A percentile compares a stretch with the other conserved stretches of the same genome.
phyloP scores from a whole-genome alignment of 1,140 invertebrate species.

The Ips nitidus region DNA sequence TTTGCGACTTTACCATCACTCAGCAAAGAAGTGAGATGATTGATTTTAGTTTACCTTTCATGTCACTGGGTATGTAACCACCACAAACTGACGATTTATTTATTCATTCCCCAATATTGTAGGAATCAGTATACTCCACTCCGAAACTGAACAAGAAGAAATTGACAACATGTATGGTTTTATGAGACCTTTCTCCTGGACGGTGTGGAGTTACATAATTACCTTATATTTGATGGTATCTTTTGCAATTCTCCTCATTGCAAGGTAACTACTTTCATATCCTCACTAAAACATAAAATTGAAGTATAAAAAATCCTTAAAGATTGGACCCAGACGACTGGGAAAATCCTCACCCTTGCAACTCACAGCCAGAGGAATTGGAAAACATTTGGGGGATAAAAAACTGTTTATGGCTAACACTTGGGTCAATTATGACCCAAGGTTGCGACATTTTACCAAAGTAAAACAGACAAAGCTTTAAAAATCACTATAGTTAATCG shows the following conservation, averaged over 20 bases:
- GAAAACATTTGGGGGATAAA: constrained; percentile 78
- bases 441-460: constrained; percentile 79
- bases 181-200: constrained; percentile 79
- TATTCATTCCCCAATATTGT: constrained; percentile 16
- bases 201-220: constrained; percentile 92
- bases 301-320: not conserved
- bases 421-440: constrained; percentile 80
- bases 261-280: constrained; percentile 28
- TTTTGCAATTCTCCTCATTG: constrained; percentile 31
- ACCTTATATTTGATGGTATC: constrained; percentile 85
- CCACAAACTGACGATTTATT: not conserved
- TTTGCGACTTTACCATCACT: constrained; percentile 91
- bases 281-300: not conserved
- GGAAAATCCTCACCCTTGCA: constrained; percentile 85
- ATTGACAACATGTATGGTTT: constrained; percentile 84
- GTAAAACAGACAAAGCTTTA: constrained; percentile 54
- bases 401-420: constrained; percentile 76
- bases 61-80: constrained; percentile 68
- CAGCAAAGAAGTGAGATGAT: constrained; percentile 78
- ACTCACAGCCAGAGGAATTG: constrained; percentile 74
- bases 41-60: constrained; percentile 90
- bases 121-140: constrained; percentile 80
- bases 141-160: constrained; percentile 67
- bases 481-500: not conserved
- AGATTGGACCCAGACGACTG: constrained; percentile 86